Evolutionary conservation across 2,113 vertebrate species (phyloP), one percentile per base, ranked within the genome.

Genomic region (Limnothrissa miodon): DNA sequence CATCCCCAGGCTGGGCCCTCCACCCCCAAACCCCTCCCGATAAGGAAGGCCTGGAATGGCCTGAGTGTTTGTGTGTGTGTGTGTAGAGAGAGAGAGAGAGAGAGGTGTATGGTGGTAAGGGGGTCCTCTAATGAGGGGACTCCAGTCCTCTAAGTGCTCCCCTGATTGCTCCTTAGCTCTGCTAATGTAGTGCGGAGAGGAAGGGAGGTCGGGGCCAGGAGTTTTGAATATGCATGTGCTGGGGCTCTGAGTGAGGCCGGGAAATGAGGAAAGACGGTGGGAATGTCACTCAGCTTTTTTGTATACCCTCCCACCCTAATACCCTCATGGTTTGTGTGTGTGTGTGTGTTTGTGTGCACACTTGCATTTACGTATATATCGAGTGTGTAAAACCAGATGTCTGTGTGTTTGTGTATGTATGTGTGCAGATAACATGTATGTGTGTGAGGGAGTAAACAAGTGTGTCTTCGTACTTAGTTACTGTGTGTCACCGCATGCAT

Each of bases 151-250:
- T 81, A 25, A 53, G 45, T 56, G 80, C 51, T 80, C 25, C 80
- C 46, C 25, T 81, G 80, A 53, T 53, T 36, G 21, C 45, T 53
- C 42, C 23, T 45, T 19, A 74, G 66, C 66, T 33, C 66, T 81
- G 80, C 11, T 81, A 53, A 39, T 74, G 66, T 33, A 1, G 66
- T 74, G 66, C 1, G 13, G 25, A 1, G 66, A 39, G 66, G 9
- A 29, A 39, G 66, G 1, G 19, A 56, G 42, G 42, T 8, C 53
- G 33, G 80, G 15, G 23, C 15, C 51, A 42, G 15, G 11, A 23
- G 23, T 2, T 33, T n/a, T 78, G 15, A 83, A 51, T 78, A 45
- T 78, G 70, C 39, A 74, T 78, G 29, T 83, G 46, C 29, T 21
- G 23, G 46, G 80, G 46, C 51, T 81, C 29, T 56, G 48, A 56